phyloP scores from a whole-genome alignment of 92 coral and sea anemone species.

The Zoanthus sansibaricus region DNA sequence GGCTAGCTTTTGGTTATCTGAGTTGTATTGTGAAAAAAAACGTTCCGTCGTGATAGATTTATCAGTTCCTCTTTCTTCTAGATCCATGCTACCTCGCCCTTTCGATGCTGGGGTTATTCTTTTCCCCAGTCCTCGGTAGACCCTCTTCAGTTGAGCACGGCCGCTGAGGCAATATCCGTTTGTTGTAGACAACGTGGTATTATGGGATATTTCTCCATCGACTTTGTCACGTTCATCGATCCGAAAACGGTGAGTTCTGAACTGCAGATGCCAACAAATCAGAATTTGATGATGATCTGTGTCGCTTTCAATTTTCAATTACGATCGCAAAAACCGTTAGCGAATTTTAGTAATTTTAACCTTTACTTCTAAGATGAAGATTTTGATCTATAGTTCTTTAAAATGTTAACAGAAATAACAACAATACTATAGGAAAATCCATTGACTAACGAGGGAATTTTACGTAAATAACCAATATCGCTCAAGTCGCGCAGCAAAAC shows the following conservation, averaged over 20 bases:
- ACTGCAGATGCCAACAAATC: not conserved
- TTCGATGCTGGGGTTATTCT: conserved; percentile 98
- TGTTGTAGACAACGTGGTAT: conserved; percentile 92
- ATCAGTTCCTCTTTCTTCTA: conserved; percentile 11
- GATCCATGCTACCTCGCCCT: conserved; percentile 95
- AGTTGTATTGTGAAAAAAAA: not conserved
- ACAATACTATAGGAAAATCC: too few species aligned
- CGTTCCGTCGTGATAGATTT: not conserved
- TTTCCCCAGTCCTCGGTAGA: conserved; percentile 97
- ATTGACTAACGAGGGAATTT: too few species aligned
- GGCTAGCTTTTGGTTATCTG: not conserved
- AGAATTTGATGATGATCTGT: not conserved
- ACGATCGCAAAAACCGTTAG: too few species aligned
- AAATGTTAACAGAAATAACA: too few species aligned
- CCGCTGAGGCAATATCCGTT: conserved; percentile 76
- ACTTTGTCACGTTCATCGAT: conserved; percentile 94
- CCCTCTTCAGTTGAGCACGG: conserved; percentile 74
- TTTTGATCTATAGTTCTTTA: too few species aligned
- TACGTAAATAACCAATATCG: too few species aligned
- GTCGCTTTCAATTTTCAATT: not conserved
- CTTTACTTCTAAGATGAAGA: too few species aligned
- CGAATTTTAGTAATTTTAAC: too few species aligned
- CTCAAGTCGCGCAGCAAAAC: too few species aligned
- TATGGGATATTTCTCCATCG: conserved; percentile 92
- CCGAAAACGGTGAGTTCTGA: conserved; percentile 79